phyloP scores from a whole-genome alignment of 2,888 invertebrate genomes.

The Euclidia mi region DNA sequence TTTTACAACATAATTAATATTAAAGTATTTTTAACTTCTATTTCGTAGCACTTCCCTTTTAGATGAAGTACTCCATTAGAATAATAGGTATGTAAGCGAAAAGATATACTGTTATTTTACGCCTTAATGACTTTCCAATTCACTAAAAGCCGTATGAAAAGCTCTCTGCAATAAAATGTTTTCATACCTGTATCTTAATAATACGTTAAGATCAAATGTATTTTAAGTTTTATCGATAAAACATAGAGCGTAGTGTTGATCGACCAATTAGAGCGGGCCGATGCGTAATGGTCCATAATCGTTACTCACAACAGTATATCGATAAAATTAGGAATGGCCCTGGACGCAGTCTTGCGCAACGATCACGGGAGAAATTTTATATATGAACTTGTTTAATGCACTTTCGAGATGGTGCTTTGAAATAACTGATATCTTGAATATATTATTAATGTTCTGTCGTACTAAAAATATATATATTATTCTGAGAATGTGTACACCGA shows the following conservation, averaged over 20 bases:
- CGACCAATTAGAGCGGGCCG: constrained; percentile 69
- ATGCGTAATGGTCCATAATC: constrained; percentile 74
- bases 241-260: constrained; percentile 60
- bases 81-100: too few species aligned
- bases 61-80: too few species aligned
- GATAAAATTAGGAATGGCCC: constrained; percentile 74
- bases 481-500: not conserved
- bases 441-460: not conserved
- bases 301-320: constrained; percentile 71
- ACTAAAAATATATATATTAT: too few species aligned
- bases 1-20: too few species aligned
- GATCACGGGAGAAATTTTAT: constrained; percentile 58
- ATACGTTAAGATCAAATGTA: constrained; percentile 30
- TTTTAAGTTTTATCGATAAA: constrained; percentile 49
- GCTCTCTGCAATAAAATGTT: not conserved
- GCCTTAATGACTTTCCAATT: not conserved
- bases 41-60: too few species aligned
- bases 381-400: constrained; percentile 55
- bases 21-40: too few species aligned
- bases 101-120: too few species aligned
- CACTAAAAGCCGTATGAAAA: too few species aligned
- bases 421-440: constrained; percentile 3
- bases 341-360: constrained; percentile 68
- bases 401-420: constrained; percentile 32
- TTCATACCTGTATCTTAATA: constrained; percentile 25